Evolutionary conservation across 1,140 invertebrate genomes (phyloP), one percentile per base, ranked within the genome.

Genomic region (Orius laevigatus): DNA sequence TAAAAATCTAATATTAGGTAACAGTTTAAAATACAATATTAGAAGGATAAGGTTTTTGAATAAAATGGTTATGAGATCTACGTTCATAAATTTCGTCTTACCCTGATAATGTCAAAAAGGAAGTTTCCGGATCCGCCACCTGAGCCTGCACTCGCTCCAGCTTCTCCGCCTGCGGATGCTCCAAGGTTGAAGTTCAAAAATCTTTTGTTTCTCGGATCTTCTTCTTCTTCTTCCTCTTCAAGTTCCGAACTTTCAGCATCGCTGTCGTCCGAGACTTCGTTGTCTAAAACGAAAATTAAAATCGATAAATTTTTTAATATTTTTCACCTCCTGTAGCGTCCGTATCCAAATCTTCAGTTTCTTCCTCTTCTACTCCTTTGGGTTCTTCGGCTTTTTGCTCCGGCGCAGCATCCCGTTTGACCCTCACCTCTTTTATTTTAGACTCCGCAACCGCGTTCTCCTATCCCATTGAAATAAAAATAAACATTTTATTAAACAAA

Each of bases 101-200:
- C 83, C 71, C 83, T 73, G 60, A 86, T 81, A 56, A 85, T 79
- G 64, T 88, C 84, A 66, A 86, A 85, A 48, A 88, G 68, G 68
- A 88, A 84, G 66, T 86, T 88, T 48, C 84, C 84, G 8, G 81
- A 84, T 32, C 82, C 83, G 11, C 70, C 72, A 41, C 70, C 68
- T 16, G 61, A 66, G 47, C 62, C 63, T 14, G 40, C 48, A 32
- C 53, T 50, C 51, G 60, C 64, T 31, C 70, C 72, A 43, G 70
- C 67, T 14, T 60, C 65, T 49, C 62, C 63, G 19, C 43, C 41
- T 16, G 53, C 53, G 50, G 59, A 62, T 9, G 69, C 71, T 12
- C 74, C 75, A 33, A 70, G 64, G 10, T 70, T 70, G 59, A 84
- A 83, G 62, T 71, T 79, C 53, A 82, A 68, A 64, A 81, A 84